Evolutionary conservation across 2,113 vertebrate genomes (phyloP), one percentile per base, ranked within the genome.

Genomic region (Mustela nigripes): DNA sequence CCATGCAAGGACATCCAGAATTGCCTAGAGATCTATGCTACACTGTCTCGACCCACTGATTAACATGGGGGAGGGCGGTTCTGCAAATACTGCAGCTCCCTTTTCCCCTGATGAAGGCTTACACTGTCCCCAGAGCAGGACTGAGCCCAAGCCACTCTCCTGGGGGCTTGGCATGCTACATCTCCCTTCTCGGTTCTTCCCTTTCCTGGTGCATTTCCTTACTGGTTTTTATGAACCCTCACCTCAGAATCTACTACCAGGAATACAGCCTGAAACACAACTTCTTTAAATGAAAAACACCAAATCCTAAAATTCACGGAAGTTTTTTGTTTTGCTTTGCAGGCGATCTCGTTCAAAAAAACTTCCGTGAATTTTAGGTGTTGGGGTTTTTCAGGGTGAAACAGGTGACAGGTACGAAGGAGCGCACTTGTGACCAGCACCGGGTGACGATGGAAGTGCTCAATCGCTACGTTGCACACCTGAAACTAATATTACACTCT

Each of bases 191-290:
- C 81, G 50, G 19, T 74, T 92, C 90, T 91, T 88, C 45, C 14
- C 4, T 31, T 65, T 95, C 26, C 58, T 81, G 19, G 60, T 53
- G 42, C 73, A 89, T 79, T 83, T 86, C 58, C 48, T 97, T 88
- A 48, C 33, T 65, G 60, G 1, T 82, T 84, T 76, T 60, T 65
- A 69, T 42, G 79, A 94, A 87, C 83, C 16, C 39, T 89, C 53
- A 84, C 50, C 56, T 88, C 84, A 92, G 74, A 83, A 31, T 83
- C 73, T 84, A 63, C 89, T 85, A 84, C 42, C 93, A n/a, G 3
- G 39, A 97, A 85, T 85, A 45, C 4, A 96, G 94, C 50, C 36
- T 69, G 78, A 94, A 95, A 89, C 39, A 86, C 42, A n/a, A 45
- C 88, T 95, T 88, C 60, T 96, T 96, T 24, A 63, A 93, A 48